phyloP scores from a whole-genome alignment of 1,140 invertebrate genomes.

The Lepidurus packardi region DNA sequence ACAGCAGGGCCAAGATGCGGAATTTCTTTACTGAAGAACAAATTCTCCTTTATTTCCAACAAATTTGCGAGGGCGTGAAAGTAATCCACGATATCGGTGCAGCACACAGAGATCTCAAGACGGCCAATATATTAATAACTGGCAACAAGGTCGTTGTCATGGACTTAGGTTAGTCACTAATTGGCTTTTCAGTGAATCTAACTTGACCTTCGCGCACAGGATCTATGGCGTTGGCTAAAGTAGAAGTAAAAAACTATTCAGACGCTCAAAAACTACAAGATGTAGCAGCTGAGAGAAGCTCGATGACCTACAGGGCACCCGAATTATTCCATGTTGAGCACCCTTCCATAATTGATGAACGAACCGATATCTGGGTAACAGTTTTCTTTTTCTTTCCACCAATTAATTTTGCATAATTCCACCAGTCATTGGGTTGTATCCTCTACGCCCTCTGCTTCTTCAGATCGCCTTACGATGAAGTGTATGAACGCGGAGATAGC shows the following conservation, averaged over 20 bases:
- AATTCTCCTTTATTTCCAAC: conserved; percentile 63
- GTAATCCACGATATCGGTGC: conserved; percentile 68
- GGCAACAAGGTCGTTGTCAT: conserved; percentile 69
- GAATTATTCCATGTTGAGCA: conserved; percentile 81
- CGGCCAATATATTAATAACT: conserved; percentile 72
- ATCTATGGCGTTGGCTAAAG: conserved; percentile 65
- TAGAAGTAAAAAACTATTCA: conserved; percentile 63
- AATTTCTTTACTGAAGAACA: conserved; percentile 59
- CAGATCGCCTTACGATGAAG: conserved; percentile 76
- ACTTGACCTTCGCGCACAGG: conserved; percentile 47
- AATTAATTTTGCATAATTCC: conserved; percentile 35
- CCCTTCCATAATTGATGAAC: conserved; percentile 71
- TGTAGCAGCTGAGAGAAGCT: conserved; percentile 72
- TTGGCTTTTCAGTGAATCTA: neutral
- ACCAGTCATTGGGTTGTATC: conserved; percentile 77
- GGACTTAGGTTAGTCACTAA: conserved; percentile 59
- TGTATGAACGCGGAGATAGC: conserved; percentile 79
- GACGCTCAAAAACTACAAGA: conserved; percentile 73
- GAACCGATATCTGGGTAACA: conserved; percentile 80
- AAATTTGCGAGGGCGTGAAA: conserved; percentile 67
- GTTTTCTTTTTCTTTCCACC: conserved; percentile 22
- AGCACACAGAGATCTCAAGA: conserved; percentile 78
- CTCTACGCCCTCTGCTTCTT: conserved; percentile 79
- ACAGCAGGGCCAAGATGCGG: conserved; percentile 52
- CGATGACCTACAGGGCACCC: conserved; percentile 80